These are phyloP conservation scores for Cepaea nemoralis DNA, from an alignment of 1,140 invertebrate genomes.

Conservation along the genomic window DNA sequence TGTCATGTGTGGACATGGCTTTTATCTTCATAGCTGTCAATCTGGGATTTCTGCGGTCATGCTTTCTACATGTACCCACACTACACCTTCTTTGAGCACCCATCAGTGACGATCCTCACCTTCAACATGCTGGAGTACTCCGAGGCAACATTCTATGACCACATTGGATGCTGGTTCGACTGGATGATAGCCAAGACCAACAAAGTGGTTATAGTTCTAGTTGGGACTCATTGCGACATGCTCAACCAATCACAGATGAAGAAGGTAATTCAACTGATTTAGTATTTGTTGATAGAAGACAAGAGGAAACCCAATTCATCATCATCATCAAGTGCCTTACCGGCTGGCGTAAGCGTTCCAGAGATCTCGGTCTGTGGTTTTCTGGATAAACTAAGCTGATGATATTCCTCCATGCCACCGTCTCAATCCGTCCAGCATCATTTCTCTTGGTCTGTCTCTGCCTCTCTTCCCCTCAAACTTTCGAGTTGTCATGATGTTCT, in stretches of 20 bases:
- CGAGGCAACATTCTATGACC: slow-evolving; percentile 55
- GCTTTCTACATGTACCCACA: slow-evolving; percentile 65
- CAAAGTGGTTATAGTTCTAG: slow-evolving; percentile 60
- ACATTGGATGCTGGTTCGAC: slow-evolving; percentile 67
- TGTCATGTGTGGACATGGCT: no score
- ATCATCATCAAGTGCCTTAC: no score
- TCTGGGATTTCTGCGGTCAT: slow-evolving; percentile 69
- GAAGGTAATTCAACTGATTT: background rate
- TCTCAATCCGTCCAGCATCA: no score
- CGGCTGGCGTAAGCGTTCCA: no score
- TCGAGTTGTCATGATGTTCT: no score
- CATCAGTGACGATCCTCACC: slow-evolving; percentile 61
- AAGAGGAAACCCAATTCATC: background rate
- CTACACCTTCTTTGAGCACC: slow-evolving; percentile 66
- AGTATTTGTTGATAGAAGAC: no score
- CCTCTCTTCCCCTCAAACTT: no score
- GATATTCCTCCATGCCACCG: no score
- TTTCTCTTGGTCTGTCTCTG: no score
- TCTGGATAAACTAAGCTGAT: no score
- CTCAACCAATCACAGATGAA: slow-evolving; percentile 46
- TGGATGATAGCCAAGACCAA: slow-evolving; percentile 69
- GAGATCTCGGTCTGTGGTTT: no score
- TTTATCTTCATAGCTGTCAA: slow-evolving; percentile 54
- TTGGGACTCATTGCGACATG: slow-evolving; percentile 65
- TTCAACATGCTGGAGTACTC: slow-evolving; percentile 68